Evolutionary conservation across 2,113 vertebrate species (phyloP).

Genomic region (Polypterus senegalus): DNA sequence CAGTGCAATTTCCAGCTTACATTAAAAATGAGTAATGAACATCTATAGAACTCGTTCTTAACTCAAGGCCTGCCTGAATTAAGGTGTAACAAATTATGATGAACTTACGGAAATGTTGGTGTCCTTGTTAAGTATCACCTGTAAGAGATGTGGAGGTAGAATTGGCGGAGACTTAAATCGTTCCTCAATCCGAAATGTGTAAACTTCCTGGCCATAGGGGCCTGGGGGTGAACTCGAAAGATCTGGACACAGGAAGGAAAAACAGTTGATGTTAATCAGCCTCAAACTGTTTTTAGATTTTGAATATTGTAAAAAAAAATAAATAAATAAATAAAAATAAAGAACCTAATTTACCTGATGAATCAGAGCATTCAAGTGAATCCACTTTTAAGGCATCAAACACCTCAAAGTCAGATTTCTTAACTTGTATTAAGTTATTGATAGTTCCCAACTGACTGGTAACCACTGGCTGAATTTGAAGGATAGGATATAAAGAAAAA

Average conservation of each 20-base stretch:
- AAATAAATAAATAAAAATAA: neutral
- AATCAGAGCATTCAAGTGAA: slow-evolving; percentile 87
- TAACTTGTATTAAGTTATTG: slow-evolving; percentile 92
- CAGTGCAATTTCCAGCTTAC: too few species aligned
- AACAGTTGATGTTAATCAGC: neutral
- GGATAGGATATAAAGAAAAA: slow-evolving; percentile 9
- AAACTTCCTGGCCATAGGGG: slow-evolving; percentile 83
- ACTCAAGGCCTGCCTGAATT: too few species aligned
- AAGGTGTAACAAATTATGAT: neutral
- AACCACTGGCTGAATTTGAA: slow-evolving; percentile 65
- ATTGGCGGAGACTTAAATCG: slow-evolving; percentile 92
- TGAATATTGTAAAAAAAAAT: too few species aligned
- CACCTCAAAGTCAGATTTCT: slow-evolving; percentile 95
- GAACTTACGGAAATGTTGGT: slow-evolving; percentile 87
- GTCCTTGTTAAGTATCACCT: slow-evolving; percentile 97
- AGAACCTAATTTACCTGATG: slow-evolving; percentile 63
- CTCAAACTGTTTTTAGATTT: too few species aligned
- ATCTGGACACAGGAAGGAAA: slow-evolving; percentile 42
- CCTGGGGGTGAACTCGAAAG: slow-evolving; percentile 91
- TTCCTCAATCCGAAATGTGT: slow-evolving; percentile 75
- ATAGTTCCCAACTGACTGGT: slow-evolving; percentile 95
- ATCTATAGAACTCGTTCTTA: too few species aligned
- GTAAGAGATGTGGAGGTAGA: slow-evolving; percentile 90
- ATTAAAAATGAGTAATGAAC: too few species aligned
- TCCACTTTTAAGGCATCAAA: slow-evolving; percentile 91